Base-by-base conservation (phyloP, 1,140 invertebrate genomes). In the Melipona quadrifasciata region DNA sequence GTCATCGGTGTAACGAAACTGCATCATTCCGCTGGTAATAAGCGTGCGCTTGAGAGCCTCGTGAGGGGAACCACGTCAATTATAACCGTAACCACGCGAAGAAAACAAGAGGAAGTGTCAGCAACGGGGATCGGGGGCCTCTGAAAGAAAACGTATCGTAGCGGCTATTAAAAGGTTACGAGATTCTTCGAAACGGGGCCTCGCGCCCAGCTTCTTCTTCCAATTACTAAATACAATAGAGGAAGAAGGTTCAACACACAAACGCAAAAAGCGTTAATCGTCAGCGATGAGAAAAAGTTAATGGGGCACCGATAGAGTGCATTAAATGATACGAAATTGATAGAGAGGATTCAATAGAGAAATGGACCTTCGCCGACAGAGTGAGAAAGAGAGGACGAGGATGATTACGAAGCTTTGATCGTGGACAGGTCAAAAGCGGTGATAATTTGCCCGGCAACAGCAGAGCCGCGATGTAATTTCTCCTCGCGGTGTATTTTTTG, bases 51-150 rank as follows among this genome's bases (percentile, higher is more conserved):
- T 31, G 81, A 51, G 34, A 77, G 64, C 61, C 39, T 74, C 27
- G n/a, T 34, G 53, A 74, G 75, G 61, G 82, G 58, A 61, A 70
- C 82, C 75, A 67, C 82, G 75, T 34, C 75, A 51, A 83, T 83
- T 83, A 83, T 78, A 27, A 39, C 64, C 24, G 55, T 16, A 31
- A 34, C 39, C 55, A 65, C 24, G 84, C 6, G 76, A 74, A 73
- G 70, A 65, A 24, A 57, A 79, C 34, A 68, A 57, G 65, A 67
- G 65, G 65, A 67, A 79, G 55, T 5, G 67, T 47, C 19, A 27
- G 58, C 24, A 73, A 67, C 55, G 71, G 55, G 64, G 17, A 39
- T 47, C 21, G 68, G 3, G 19, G n/a, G 39, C 39, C 39, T 8
- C 31, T 19, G 19, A 72, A 57, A 21, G 39, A 74, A 81, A 34